Conservation (phyloP, 2,888 invertebrate genomes). For the Eupithecia subfuscata region DNA sequence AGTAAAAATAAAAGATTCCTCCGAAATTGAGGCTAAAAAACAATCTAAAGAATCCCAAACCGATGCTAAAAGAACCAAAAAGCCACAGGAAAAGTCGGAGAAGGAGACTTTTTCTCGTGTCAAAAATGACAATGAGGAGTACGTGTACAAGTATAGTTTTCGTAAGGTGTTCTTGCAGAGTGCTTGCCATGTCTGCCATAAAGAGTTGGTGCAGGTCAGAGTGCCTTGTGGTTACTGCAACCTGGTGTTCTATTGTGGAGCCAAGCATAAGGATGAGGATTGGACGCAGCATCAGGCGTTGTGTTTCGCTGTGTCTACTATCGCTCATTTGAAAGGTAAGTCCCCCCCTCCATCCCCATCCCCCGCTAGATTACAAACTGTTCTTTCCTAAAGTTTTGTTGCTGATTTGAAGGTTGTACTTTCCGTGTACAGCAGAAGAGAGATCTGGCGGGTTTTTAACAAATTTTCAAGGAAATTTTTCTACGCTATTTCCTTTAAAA, state of each 20-base stretch:
- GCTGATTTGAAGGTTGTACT: background rate
- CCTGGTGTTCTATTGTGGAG: slow-evolving; percentile 86
- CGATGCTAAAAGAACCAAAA: slow-evolving; percentile 55
- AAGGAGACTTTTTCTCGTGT: slow-evolving; percentile 61
- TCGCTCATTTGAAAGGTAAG: slow-evolving; percentile 83
- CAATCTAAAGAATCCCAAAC: slow-evolving; percentile 69
- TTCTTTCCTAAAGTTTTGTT: background rate
- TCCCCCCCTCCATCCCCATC: slow-evolving; percentile 8
- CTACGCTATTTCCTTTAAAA: no score
- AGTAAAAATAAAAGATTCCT: slow-evolving; percentile 75
- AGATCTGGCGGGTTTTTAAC: background rate
- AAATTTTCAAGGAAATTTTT: background rate
- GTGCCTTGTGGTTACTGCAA: slow-evolving; percentile 81
- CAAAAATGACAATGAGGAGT: slow-evolving; percentile 83
- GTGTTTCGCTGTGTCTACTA: slow-evolving; percentile 85
- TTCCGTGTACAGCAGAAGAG: background rate
- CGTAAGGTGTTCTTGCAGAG: slow-evolving; percentile 86
- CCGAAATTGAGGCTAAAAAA: slow-evolving; percentile 60
- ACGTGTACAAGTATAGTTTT: slow-evolving; percentile 87
- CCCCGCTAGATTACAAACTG: background rate
- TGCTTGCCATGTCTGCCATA: slow-evolving; percentile 82
- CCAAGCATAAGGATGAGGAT: slow-evolving; percentile 85
- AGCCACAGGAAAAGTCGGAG: slow-evolving; percentile 50
- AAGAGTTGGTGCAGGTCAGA: slow-evolving; percentile 60
- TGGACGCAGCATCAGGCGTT: slow-evolving; percentile 83